Percentiles rank a stretch among this genome's conserved stretches.
These are phyloP conservation scores for Orbicella faveolata DNA, from an alignment of 64 coral and sea anemone species.

Conservation along the genomic window DNA sequence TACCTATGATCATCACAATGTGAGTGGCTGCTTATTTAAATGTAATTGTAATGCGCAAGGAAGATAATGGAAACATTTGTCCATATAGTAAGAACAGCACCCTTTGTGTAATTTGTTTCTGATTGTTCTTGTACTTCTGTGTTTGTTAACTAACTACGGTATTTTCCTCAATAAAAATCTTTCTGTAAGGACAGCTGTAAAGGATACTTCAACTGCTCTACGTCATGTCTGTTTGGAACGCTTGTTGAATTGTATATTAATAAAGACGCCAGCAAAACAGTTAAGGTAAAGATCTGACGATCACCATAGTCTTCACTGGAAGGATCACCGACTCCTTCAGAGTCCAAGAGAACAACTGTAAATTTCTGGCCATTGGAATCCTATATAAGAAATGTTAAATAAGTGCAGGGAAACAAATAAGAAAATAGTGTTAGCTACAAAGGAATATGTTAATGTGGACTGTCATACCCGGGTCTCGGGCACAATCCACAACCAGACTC, in stretches of 20 bases:
- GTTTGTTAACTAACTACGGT: no score
- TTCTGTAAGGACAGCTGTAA: not conserved
- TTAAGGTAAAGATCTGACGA: slow-evolving; percentile 37
- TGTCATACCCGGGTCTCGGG: slow-evolving; percentile 1
- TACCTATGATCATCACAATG: no score
- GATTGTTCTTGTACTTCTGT: no score
- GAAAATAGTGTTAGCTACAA: not conserved
- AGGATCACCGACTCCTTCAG: slow-evolving; percentile 34
- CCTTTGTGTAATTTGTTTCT: no score
- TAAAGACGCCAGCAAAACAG: slow-evolving; percentile 34
- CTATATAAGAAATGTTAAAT: not conserved
- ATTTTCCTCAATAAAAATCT: no score
- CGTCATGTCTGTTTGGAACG: slow-evolving; percentile 5
- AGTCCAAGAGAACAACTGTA: slow-evolving; percentile 33
- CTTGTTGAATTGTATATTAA: slow-evolving; percentile 44
- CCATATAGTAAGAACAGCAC: no score
- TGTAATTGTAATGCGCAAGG: no score
- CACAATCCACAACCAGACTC: slow-evolving; percentile 55
- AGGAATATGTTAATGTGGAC: not conserved
- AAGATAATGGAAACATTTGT: no score
- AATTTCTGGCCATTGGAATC: slow-evolving; percentile 32
- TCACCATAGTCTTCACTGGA: slow-evolving; percentile 9
- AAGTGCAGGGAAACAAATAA: not conserved
- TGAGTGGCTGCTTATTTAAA: no score
- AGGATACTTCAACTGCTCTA: slow-evolving; percentile 48